Evolutionary conservation across 2,797 vertebrate species (phyloP).

Genomic region (Peromyscus aztecus): DNA sequence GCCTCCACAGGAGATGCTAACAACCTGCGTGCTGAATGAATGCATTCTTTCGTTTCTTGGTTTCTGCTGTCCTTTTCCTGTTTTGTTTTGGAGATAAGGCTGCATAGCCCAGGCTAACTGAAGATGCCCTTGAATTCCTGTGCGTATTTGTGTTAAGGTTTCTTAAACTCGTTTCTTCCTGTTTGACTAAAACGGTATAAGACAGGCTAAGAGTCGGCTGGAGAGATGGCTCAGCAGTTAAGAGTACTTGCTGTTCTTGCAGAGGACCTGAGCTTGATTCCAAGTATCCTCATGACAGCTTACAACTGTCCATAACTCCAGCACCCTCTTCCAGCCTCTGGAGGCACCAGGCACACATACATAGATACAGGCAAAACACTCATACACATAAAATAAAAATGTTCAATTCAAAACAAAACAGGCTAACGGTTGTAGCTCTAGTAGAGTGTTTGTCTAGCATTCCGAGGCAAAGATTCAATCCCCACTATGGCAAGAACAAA

Average conservation of each 20-base stretch:
- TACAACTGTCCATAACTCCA: not conserved
- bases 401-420: not conserved
- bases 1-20: not conserved
- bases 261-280: not conserved
- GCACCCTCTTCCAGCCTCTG: not conserved
- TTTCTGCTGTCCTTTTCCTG: not conserved
- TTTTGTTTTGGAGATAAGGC: not conserved
- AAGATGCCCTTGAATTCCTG: not conserved
- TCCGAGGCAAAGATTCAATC: not conserved
- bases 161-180: slow-evolving; percentile 53
- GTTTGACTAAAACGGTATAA: slow-evolving; percentile 15
- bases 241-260: not conserved
- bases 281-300: not conserved
- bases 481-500: not conserved
- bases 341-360: not conserved
- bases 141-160: slow-evolving; percentile 39
- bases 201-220: not conserved
- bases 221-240: not conserved
- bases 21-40: not conserved
- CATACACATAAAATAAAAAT: not conserved
- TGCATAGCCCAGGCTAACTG: not conserved
- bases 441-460: not conserved
- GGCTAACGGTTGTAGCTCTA: not conserved
- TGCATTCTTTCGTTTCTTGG: not conserved
- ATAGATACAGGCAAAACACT: not conserved